Base-by-base conservation (phyloP, 2,113 vertebrate species). In the Alces alces region DNA sequence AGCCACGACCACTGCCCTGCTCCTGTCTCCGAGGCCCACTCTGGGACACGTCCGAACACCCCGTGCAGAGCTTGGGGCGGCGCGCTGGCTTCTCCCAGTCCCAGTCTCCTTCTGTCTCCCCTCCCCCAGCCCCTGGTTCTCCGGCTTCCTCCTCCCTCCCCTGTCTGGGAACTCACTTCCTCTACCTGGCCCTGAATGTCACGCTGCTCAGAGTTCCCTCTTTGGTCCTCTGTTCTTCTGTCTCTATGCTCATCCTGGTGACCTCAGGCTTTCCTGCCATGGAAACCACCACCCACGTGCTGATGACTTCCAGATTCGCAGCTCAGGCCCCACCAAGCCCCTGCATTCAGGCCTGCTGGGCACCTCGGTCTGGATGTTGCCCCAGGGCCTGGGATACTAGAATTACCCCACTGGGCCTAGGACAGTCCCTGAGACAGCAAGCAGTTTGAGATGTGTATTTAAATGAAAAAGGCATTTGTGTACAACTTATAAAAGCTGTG, bases 231-330 rank as follows among this genome's bases (percentile, higher is more conserved):
- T 28, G 87, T 17, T 85, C 90, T 91, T 78, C 79, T 73, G 12
- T 33, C 70, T 70, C 54, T 10, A 13, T 3, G 8, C 13, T n/a
- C 79, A 90, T 92, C 79, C 97, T 85, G 90, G 58, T 96, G 98
- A 98, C 43, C 84, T 98, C 98, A 96, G 43, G 54, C 55, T 94
- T 50, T 78, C 96, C 95, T 13, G 2, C 25, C 66, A 50, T 79
- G 79, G 96, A 97, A 97, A 97, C 89, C 92, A 87, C 95, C 47
- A 84, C 55, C 55, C 96, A 47, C 25, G 19, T 88, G 97, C 80
- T 2, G 28, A 50, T 96, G 96, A 96, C 95, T 96, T 93, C 85
- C 87, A 30, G 58, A 43, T 30, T 45, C 28, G 21, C 17, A 57
- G 47, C 43, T n/a, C 57, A 23, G 23, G 91, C 39, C 80, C 89